Evolutionary conservation across 2,113 vertebrate genomes (phyloP), one percentile per base, ranked within the genome.

Genomic region (Oryzias melastigma): DNA sequence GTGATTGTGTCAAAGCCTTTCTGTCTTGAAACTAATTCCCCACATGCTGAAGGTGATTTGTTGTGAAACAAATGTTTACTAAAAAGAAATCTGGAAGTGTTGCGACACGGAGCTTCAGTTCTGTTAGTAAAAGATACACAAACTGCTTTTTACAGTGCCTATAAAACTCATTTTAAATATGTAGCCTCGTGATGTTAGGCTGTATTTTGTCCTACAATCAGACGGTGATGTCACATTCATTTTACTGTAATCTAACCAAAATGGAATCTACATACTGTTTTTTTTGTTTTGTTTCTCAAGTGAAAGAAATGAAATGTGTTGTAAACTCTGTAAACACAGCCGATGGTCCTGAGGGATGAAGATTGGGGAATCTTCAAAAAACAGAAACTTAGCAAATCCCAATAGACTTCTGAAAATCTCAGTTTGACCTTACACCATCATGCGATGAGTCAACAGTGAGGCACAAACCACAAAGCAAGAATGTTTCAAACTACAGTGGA

Each of bases 361-460:
- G 74, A 58, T 52, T 6, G 27, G 53, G 57, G 17, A 52, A 41
- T 63, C 52, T 78, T n/a, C 55, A 53, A 40, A 78, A 54, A 40
- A 59, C 46, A 68, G 27, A 80, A 82, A 68, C 24, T 54, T 55
- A 78, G 80, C 66, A 69, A 67, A 69, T 87, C 75, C 62, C 81
- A 73, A 58, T 50, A 62, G 61, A 71, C 74, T 80, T 74, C 51
- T 85, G 77, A 86, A 84, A 86, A 85, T 65, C 75, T 77, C 58
- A 25, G 70, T 82, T 88, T 83, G 81, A 85, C 47, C 81, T 89
- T 86, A 81, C 87, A 84, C 75, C 74, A 50, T 5, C 52, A 48
- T 81, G 80, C 53, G 85, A 91, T 92, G 89, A 90, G 83, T 91
- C 90, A 92, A 84, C 77, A 74, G 54, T 71, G 68, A 87, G 72